These are phyloP conservation scores for Oscheius sp. DNA, from an alignment of 1,140 invertebrate species.

Conservation along the genomic window DNA sequence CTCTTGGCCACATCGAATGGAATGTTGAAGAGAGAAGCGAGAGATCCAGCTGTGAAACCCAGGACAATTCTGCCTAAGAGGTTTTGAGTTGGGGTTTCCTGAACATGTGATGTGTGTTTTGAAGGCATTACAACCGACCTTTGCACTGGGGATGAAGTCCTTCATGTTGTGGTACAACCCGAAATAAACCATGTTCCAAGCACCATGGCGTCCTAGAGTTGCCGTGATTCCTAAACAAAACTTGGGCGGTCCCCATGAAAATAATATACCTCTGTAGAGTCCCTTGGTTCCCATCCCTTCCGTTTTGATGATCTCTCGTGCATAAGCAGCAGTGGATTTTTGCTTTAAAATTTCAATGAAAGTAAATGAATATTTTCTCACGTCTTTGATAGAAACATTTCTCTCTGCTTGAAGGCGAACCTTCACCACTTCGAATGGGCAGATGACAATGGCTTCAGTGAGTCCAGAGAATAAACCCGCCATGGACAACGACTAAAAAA, in stretches of 20 bases:
- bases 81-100: constrained; percentile 71
- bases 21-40: constrained; percentile 83
- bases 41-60: constrained; percentile 78
- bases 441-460: constrained; percentile 82
- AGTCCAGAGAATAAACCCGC: constrained; percentile 81
- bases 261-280: constrained; percentile 78
- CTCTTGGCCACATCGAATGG: constrained; percentile 94
- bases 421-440: constrained; percentile 92
- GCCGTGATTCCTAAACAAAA: constrained; percentile 68
- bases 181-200: constrained; percentile 90
- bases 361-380: constrained; percentile 51
- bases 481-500: constrained; percentile 76
- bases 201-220: constrained; percentile 79
- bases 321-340: constrained; percentile 76
- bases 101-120: constrained; percentile 45
- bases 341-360: constrained; percentile 59
- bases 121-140: constrained; percentile 63
- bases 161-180: constrained; percentile 89
- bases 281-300: constrained; percentile 75
- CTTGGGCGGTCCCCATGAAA: constrained; percentile 70
- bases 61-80: constrained; percentile 73
- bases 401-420: constrained; percentile 70
- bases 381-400: constrained; percentile 66
- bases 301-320: constrained; percentile 73
- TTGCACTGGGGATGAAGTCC: constrained; percentile 71